Conservation (phyloP, 2,888 invertebrate species). For the Sesia bembeciformis region DNA sequence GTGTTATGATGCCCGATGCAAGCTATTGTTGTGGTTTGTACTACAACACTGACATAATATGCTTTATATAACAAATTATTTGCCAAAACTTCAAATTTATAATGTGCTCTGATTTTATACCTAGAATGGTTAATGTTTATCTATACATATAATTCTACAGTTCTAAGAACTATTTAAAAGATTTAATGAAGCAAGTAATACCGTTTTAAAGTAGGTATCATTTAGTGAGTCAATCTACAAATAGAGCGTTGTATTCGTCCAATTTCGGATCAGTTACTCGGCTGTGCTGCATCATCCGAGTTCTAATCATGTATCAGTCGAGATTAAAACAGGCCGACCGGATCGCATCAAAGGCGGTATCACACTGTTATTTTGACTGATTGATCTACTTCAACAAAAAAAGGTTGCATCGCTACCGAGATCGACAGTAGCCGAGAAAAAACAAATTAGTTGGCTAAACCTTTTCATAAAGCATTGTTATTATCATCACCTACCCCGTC, state of each 20-base stretch:
- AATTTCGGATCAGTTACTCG: conserved; percentile 62
- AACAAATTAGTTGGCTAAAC: conserved; percentile 74
- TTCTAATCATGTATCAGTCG: conserved; percentile 71
- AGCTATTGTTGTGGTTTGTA: too few relatives aligned
- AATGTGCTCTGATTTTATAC: too few relatives aligned
- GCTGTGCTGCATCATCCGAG: conserved; percentile 69
- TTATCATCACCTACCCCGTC: conserved; percentile 67
- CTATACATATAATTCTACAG: too few relatives aligned
- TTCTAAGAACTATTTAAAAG: neutral
- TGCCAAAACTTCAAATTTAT: too few relatives aligned
- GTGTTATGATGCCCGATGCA: too few relatives aligned
- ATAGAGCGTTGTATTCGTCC: conserved; percentile 44
- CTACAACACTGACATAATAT: too few relatives aligned
- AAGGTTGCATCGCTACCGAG: conserved; percentile 70
- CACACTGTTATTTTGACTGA: conserved; percentile 75
- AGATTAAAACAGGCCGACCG: conserved; percentile 71
- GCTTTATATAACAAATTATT: too few relatives aligned
- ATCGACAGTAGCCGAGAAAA: conserved; percentile 73
- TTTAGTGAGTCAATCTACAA: conserved; percentile 37
- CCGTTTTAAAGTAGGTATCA: neutral
- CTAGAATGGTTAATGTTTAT: too few relatives aligned
- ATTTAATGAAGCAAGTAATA: neutral
- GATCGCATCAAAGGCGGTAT: conserved; percentile 73
- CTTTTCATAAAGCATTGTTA: conserved; percentile 73
- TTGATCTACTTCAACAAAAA: conserved; percentile 67